phyloP scores from a whole-genome alignment of 2,797 vertebrate genomes.

The Argentina silus region DNA sequence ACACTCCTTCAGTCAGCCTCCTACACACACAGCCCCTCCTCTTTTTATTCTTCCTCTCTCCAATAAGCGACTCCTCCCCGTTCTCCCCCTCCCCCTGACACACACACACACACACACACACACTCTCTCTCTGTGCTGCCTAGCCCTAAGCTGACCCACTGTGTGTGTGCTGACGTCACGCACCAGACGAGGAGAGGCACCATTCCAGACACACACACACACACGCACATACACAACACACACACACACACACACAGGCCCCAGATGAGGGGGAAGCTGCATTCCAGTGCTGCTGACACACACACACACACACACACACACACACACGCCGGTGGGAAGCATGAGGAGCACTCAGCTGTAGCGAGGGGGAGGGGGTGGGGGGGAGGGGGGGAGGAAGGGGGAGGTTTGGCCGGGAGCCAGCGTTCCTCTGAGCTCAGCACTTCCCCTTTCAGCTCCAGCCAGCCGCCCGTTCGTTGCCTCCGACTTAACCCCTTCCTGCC shows the following conservation, averaged over 20 bases:
- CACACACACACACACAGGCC: slow-evolving; percentile 5
- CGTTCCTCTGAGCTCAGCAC: slow-evolving; percentile 80
- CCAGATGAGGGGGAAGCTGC: slow-evolving; percentile 76
- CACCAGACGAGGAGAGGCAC: slow-evolving; percentile 76
- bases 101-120: slow-evolving; percentile 27
- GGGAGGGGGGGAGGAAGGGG: slow-evolving; percentile 39
- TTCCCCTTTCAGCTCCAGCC: slow-evolving; percentile 78
- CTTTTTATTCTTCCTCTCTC: slow-evolving; percentile 64
- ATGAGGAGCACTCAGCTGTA: slow-evolving; percentile 79
- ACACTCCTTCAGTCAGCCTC: slow-evolving; percentile 72
- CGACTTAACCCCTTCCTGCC: slow-evolving; percentile 72
- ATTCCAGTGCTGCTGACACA: slow-evolving; percentile 66
- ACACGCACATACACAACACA: slow-evolving; percentile 13
- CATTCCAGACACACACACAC: slow-evolving; percentile 65
- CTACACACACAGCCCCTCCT: slow-evolving; percentile 71
- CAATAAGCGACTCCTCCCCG: slow-evolving; percentile 65
- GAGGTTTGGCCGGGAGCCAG: slow-evolving; percentile 70
- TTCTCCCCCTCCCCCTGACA: slow-evolving; percentile 48
- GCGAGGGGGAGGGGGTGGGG: slow-evolving; percentile 49
- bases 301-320: slow-evolving; percentile 67
- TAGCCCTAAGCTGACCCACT: slow-evolving; percentile 78
- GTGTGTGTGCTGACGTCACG: slow-evolving; percentile 78
- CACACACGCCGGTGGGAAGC: slow-evolving; percentile 68
- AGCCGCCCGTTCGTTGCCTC: slow-evolving; percentile 72
- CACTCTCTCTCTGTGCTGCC: slow-evolving; percentile 50